Evolutionary conservation across 2,888 invertebrate genomes (phyloP).

Genomic region (Creontiades dilutus): DNA sequence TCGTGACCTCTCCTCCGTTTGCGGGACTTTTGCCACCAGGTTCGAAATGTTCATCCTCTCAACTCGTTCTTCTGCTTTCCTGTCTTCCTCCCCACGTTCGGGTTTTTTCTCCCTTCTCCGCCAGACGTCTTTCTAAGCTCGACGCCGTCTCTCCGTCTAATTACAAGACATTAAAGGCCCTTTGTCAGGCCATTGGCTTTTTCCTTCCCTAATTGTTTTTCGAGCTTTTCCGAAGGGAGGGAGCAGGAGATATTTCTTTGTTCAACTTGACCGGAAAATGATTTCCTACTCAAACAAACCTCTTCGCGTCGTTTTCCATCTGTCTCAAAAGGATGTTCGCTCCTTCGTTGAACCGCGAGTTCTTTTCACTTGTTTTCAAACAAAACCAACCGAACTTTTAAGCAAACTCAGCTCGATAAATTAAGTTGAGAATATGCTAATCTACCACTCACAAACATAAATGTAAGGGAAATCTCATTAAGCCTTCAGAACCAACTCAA

Average conservation of each 20-base stretch:
- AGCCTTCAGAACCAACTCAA: no score
- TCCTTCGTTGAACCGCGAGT: neutral
- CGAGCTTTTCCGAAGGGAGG: neutral
- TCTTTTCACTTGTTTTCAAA: neutral
- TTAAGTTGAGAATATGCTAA: no score
- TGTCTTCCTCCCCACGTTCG: neutral
- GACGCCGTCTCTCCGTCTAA: neutral
- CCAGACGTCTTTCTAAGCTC: neutral
- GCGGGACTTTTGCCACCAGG: constrained; percentile 22
- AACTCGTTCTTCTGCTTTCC: neutral
- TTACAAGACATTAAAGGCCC: constrained; percentile 22
- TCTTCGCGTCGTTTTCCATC: constrained; percentile 7
- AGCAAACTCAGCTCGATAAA: neutral
- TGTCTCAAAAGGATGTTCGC: neutral
- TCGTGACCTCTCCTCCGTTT: constrained; percentile 7
- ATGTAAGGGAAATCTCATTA: no score
- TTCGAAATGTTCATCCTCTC: constrained; percentile 22
- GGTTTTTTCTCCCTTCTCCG: neutral
- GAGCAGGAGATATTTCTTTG: neutral
- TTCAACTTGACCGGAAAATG: constrained; percentile 42
- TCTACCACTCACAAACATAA: no score
- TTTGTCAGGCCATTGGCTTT: constrained; percentile 12
- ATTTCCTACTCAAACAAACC: constrained; percentile 47
- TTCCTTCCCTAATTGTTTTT: constrained; percentile 19
- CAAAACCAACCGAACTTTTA: neutral